Conservation (phyloP, 30 jellyfish, hydroid and myxozoan species). For the Turritopsis rubra region DNA sequence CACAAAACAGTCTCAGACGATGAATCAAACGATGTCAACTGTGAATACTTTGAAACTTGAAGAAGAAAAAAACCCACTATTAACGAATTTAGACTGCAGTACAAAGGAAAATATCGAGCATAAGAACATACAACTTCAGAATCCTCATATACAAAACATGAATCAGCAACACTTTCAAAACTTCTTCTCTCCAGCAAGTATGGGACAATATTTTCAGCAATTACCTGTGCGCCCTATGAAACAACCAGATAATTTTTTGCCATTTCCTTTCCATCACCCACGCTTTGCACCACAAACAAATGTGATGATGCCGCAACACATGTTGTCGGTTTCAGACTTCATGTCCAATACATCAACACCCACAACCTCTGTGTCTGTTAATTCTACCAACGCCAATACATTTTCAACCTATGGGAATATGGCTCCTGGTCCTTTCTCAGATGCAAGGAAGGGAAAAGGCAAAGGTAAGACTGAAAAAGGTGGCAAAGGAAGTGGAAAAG, state of each 20-base stretch:
- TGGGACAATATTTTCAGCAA: slow-evolving; percentile 19
- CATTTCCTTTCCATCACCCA: slow-evolving; percentile 36
- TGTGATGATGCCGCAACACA: slow-evolving; percentile 9
- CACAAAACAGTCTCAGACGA: not conserved
- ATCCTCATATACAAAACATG: not conserved
- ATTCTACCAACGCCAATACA: not conserved
- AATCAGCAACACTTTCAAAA: slow-evolving; percentile 3
- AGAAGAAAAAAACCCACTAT: not conserved
- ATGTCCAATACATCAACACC: slow-evolving; percentile 27
- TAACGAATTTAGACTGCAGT: not conserved
- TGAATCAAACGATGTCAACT: not conserved
- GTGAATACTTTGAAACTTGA: not conserved
- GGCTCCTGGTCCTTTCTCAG: slow-evolving; percentile 23
- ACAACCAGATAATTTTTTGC: slow-evolving; percentile 18
- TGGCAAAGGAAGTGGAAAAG: slow-evolving; percentile 18
- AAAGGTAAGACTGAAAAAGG: slow-evolving; percentile 22
- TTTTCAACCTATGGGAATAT: not conserved
- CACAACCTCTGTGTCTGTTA: slow-evolving; percentile 8
- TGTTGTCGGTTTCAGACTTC: slow-evolving; percentile 29
- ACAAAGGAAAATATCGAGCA: not conserved
- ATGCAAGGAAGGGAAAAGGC: slow-evolving; percentile 14
- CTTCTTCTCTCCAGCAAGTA: not conserved
- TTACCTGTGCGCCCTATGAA: slow-evolving; percentile 25
- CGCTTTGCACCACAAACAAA: not conserved
- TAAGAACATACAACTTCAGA: not conserved